A percentile compares a stretch with the other conserved stretches of the same genome.
Conservation (phyloP, 2,113 vertebrate species). For the Perccottus glenii region DNA sequence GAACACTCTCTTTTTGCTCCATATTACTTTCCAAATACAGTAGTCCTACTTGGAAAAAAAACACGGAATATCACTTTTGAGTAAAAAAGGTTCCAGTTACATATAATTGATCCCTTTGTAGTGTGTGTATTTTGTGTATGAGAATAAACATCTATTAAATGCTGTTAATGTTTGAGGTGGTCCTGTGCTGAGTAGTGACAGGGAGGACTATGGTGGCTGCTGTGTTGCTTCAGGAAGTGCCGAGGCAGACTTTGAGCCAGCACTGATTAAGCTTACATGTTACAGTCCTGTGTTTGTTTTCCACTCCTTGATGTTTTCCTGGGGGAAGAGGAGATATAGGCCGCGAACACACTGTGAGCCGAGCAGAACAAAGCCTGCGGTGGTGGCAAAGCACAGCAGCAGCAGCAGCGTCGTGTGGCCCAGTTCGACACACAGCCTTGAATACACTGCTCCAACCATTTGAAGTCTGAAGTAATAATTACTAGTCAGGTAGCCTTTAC, state of each 20-base stretch:
- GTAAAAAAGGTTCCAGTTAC: no score
- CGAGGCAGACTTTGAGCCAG: background rate
- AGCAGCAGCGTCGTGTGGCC: slow-evolving; percentile 15
- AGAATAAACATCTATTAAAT: no score
- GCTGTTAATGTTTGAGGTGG: no score
- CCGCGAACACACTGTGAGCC: slow-evolving; percentile 22
- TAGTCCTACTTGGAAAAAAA: no score
- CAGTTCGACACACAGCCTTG: slow-evolving; percentile 23
- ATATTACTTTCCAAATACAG: no score
- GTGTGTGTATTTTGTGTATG: no score
- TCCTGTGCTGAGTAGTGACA: no score
- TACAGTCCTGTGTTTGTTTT: slow-evolving; percentile 51
- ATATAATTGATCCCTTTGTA: no score
- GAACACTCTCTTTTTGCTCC: no score
- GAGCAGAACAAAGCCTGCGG: slow-evolving; percentile 20
- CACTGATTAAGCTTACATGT: slow-evolving; percentile 33
- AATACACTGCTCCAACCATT: background rate
- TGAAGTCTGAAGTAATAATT: slow-evolving; percentile 34
- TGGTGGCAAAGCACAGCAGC: slow-evolving; percentile 1
- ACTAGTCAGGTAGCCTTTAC: slow-evolving; percentile 5
- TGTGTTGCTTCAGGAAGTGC: slow-evolving; percentile 8
- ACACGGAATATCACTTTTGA: no score
- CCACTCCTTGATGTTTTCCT: slow-evolving; percentile 58
- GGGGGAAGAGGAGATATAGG: slow-evolving; percentile 47
- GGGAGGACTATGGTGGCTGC: background rate